Base-by-base conservation (phyloP, 35 echinoderm and acorn worm genomes). In the Ophiothrix spiculata region DNA sequence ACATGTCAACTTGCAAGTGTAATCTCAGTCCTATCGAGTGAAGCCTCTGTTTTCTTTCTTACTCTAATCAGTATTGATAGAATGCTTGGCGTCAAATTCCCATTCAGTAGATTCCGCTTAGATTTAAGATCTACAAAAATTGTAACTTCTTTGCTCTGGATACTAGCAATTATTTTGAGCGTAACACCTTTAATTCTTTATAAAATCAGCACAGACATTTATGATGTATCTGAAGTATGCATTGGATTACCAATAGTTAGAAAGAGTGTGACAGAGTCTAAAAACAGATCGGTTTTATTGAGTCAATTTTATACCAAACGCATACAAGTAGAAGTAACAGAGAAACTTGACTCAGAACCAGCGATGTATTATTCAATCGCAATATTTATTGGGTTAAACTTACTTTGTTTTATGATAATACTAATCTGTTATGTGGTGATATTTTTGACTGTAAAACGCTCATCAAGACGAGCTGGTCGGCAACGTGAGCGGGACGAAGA, bases 1-100 rank as follows among this genome's bases (percentile, higher is more conserved):
- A 73, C 84, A 31, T 91, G 89, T 40, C 36, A 45, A 19, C 77
- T 91, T 36, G 89, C 89, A 37, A 76, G 89, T 39, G 40, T 85
- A n/a, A 17, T 91, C 17, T 54, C 89, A 6, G 74, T 84, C 21
- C 42, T 91, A 10, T 85, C 89, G 15, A 91, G 89, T 74, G 89
- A 91, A 77, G 54, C 64, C 10, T 91, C 89, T 29, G 89, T 91
- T 2, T 91, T 85, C 33, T 60, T 83, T 25, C 33, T 91, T 14
- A 85, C 89, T 17, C 46, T 91, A 14, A 91, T 91, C 42, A 91
- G 64, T 36, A 37, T 84, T 31, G 89, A 91, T 40, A 81, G 89
- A 13, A 39, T 91, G 35, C 23, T 83, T 32, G 37, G 81, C 39
- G 82, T 91, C 21, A 82, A 56, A 31, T 91, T 84, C 45, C 89